Evolutionary conservation across 1,140 invertebrate species (phyloP), one percentile per base, ranked within the genome.

Genomic region (Drosophila elegans): DNA sequence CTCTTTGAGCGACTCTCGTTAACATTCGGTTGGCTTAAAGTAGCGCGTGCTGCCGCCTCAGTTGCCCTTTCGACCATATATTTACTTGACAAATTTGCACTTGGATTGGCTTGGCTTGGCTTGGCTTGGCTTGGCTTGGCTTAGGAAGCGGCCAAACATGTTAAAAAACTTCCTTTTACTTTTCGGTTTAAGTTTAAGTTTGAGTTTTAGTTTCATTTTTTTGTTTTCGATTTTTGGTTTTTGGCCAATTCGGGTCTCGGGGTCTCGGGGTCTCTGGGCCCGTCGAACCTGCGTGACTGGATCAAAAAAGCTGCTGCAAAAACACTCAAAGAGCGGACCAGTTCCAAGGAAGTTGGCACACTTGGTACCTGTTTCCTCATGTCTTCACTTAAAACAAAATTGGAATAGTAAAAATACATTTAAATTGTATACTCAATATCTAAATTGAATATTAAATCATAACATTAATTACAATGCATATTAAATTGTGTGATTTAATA

Each of bases 261-360:
- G 82, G 82, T 85, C 78, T 85, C 64, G 82, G 69, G 82, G 82
- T 85, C 82, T 85, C 52, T 85, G 59, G 72, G 78, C 78, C 74
- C 55, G 42, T 66, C 44, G 46, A 86, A 85, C 81, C 63, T 63
- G 81, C 78, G 51, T 81, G 74, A 85, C 81, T 75, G 79, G 82
- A 54, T 80, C 45, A 54, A 32, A 59, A 21, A 21, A 21, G 16
- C 16, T 21, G 32, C 44, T 27, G 12, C 29, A 53, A 52, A 25
- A 52, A 25, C 52, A 25, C 27, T 53, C 46, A 16, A 48, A 42
- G 42, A 38, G 34, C 41, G 38, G 38, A 78, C 73, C 81, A 82
- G 71, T 78, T 88, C 57, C 63, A 88, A 82, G 78, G 83, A 88
- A 86, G 82, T 78, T 88, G 83, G 78, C 83, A 78, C 74, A 85